Conservation (phyloP, 2,797 vertebrate genomes). For the Sebastes itinus region DNA sequence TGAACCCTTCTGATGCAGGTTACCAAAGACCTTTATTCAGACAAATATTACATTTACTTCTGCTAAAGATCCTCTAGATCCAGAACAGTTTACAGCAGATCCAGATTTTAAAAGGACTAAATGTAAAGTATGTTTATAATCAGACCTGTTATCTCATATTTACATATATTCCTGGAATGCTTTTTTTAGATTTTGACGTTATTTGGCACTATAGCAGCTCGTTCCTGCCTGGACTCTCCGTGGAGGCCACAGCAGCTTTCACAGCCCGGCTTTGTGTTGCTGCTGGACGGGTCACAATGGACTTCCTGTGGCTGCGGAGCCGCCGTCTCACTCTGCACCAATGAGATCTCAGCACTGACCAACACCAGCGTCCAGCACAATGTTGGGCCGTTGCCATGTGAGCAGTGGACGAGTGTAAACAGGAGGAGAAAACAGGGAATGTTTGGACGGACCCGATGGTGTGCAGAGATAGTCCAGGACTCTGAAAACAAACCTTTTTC, state of each 20-base stretch:
- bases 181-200: neutral
- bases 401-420: conserved; percentile 39
- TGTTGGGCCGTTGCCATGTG: conserved; percentile 44
- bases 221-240: neutral
- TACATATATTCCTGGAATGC: neutral
- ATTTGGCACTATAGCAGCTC: neutral
- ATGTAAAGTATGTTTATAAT: neutral
- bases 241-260: conserved; percentile 14
- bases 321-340: conserved; percentile 33
- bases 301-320: conserved; percentile 53
- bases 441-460: conserved; percentile 44
- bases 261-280: conserved; percentile 34
- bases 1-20: neutral
- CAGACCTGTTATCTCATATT: neutral
- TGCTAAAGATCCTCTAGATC: neutral
- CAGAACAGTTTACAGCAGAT: neutral
- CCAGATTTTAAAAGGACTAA: neutral
- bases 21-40: neutral
- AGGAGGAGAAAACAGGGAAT: conserved; percentile 24
- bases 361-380: conserved; percentile 30
- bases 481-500: conserved; percentile 13
- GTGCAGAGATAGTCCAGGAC: neutral
- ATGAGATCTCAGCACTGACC: conserved; percentile 35
- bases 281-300: conserved; percentile 33
- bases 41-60: neutral